phyloP scores from a whole-genome alignment of 2,113 vertebrate genomes.

The Megalops atlanticus region DNA sequence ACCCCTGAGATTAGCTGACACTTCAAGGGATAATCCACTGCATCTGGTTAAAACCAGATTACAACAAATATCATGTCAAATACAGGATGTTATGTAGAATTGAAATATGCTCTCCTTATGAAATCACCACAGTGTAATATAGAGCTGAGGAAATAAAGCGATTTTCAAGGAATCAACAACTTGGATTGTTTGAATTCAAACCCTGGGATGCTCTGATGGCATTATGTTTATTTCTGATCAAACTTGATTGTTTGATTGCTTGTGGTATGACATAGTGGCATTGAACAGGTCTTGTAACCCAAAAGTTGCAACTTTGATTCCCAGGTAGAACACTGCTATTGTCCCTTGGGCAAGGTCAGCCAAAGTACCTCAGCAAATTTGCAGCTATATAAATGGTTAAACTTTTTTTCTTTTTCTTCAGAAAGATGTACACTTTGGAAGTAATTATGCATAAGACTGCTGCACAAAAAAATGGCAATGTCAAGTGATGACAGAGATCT shows the following conservation, averaged over 20 bases:
- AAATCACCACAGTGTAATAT: background rate
- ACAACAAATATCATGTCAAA: conserved; percentile 53
- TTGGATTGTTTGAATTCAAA: background rate
- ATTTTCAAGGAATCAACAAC: background rate
- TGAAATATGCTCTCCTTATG: background rate
- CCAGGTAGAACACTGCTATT: background rate
- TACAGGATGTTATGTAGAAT: conserved; percentile 18
- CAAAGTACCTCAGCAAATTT: no score
- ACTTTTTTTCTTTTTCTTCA: no score
- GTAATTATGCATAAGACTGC: no score
- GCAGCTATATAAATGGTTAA: no score
- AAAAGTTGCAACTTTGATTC: background rate
- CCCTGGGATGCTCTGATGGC: background rate
- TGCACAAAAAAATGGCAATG: no score
- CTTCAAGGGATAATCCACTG: conserved; percentile 57
- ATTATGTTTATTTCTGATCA: background rate
- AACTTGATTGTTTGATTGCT: no score
- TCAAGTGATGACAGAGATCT: no score
- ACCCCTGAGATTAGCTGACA: conserved; percentile 57
- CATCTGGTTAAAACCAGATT: conserved; percentile 63
- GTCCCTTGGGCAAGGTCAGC: no score
- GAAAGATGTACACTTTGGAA: no score
- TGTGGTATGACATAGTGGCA: background rate
- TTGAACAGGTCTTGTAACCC: background rate
- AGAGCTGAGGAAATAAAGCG: background rate